These are phyloP conservation scores for Endomychus coccineus DNA, from an alignment of 2,888 invertebrate genomes.

Conservation along the genomic window DNA sequence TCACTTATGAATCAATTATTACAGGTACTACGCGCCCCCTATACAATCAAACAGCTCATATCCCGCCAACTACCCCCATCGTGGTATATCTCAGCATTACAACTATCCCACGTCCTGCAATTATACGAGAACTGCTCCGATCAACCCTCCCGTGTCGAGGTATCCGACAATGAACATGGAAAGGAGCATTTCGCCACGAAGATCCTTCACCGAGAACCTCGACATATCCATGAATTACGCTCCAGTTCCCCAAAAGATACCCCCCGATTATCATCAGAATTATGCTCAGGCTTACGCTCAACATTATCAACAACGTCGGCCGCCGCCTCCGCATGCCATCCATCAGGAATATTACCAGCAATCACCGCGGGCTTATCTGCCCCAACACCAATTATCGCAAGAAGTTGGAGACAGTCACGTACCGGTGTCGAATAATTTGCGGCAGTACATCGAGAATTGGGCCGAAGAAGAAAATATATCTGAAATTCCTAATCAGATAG, in stretches of 20 bases:
- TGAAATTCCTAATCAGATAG: conserved; percentile 22
- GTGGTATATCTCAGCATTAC: conserved; percentile 21
- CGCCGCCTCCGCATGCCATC: conserved; percentile 10
- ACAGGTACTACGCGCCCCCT: conserved; percentile 22
- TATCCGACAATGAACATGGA: conserved; percentile 25
- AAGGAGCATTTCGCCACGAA: conserved; percentile 33
- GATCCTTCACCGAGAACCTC: conserved; percentile 29
- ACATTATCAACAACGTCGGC: conserved; percentile 33
- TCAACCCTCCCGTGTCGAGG: conserved; percentile 20
- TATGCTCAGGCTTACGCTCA: conserved; percentile 32
- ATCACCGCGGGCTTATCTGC: conserved; percentile 19
- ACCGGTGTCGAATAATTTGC: conserved; percentile 32
- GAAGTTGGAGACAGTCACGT: conserved; percentile 30
- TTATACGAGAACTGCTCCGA: conserved; percentile 21
- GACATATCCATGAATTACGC: conserved; percentile 28
- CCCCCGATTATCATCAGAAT: conserved; percentile 30
- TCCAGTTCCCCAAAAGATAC: conserved; percentile 29
- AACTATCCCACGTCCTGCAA: conserved; percentile 15
- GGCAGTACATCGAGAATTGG: conserved; percentile 40
- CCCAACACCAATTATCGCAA: conserved; percentile 25
- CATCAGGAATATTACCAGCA: conserved; percentile 28
- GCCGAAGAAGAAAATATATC: conserved; percentile 36
- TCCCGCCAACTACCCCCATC: conserved; percentile 17
- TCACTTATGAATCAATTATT: conserved; percentile 5
- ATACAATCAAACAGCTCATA: conserved; percentile 21